Evolutionary conservation across 2,888 invertebrate species (phyloP).

Genomic region (Papilio demoleus): DNA sequence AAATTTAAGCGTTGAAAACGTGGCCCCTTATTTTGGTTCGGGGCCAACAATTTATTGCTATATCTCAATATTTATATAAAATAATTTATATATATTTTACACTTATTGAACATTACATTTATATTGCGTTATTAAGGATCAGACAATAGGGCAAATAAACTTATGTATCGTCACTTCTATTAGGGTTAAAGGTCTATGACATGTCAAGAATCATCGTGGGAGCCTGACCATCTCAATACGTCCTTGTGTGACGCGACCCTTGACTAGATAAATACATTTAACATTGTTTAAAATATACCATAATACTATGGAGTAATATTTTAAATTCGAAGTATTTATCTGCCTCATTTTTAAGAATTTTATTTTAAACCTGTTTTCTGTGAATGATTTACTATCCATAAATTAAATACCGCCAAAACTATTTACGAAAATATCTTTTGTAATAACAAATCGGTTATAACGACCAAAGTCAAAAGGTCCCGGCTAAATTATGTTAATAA

Average conservation of each 20-base stretch:
- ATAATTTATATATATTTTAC: too few species aligned
- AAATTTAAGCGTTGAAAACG: conserved; percentile 1
- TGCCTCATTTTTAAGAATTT: too few species aligned
- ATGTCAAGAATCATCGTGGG: conserved; percentile 61
- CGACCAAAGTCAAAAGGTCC: too few species aligned
- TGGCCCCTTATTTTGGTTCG: background rate
- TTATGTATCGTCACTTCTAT: conserved; percentile 13
- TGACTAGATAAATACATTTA: background rate
- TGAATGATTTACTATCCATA: too few species aligned
- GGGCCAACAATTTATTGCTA: background rate
- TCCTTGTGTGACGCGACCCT: conserved; percentile 51
- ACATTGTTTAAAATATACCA: background rate
- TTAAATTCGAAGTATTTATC: background rate
- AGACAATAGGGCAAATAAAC: background rate
- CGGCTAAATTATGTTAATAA: too few species aligned
- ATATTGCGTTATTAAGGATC: background rate
- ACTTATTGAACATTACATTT: background rate
- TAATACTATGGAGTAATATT: background rate
- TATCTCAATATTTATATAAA: background rate
- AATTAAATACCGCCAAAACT: too few species aligned
- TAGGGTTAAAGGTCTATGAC: background rate
- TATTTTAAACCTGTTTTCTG: too few species aligned
- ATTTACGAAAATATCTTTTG: too few species aligned
- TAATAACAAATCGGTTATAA: too few species aligned
- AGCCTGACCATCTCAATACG: conserved; percentile 73